phyloP scores from a whole-genome alignment of 2,888 invertebrate genomes.

The Catotricha subobsoleta region DNA sequence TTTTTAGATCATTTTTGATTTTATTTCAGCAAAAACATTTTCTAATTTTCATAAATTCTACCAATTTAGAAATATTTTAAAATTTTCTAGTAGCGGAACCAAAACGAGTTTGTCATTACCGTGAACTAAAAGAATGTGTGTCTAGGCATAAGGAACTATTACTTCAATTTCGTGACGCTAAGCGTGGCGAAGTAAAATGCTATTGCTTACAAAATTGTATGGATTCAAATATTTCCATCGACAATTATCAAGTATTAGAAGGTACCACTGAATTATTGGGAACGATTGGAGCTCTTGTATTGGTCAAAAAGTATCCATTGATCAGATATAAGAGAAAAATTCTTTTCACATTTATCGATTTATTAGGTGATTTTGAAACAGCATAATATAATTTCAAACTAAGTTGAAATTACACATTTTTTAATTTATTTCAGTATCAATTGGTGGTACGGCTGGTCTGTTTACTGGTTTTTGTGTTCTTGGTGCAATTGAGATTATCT shows the following conservation, averaged over 20 bases:
- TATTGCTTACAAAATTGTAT: constrained; percentile 22
- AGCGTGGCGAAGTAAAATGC: constrained; percentile 12
- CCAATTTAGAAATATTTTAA: too few relatives aligned
- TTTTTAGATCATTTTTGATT: too few relatives aligned
- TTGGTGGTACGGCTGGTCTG: constrained; percentile 63
- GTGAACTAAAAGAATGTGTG: constrained; percentile 19
- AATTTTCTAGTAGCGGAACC: constrained; percentile 16
- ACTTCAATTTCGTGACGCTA: constrained; percentile 7
- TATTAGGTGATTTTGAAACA: constrained; percentile 18
- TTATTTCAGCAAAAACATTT: too few relatives aligned
- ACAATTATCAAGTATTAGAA: constrained; percentile 13
- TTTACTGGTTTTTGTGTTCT: constrained; percentile 62
- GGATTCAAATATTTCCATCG: constrained; percentile 16
- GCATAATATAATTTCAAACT: background rate
- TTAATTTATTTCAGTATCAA: constrained; percentile 38
- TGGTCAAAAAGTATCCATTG: constrained; percentile 18
- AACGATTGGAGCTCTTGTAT: constrained; percentile 13
- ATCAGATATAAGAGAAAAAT: constrained; percentile 22
- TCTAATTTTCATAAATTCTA: too few relatives aligned
- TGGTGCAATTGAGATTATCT: constrained; percentile 55
- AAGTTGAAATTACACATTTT: background rate
- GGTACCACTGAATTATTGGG: constrained; percentile 18
- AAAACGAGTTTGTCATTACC: constrained; percentile 22
- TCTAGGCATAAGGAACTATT: constrained; percentile 10
- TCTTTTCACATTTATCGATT: constrained; percentile 26